Conservation (phyloP, 1,140 invertebrate genomes). For the Formica exsecta region DNA sequence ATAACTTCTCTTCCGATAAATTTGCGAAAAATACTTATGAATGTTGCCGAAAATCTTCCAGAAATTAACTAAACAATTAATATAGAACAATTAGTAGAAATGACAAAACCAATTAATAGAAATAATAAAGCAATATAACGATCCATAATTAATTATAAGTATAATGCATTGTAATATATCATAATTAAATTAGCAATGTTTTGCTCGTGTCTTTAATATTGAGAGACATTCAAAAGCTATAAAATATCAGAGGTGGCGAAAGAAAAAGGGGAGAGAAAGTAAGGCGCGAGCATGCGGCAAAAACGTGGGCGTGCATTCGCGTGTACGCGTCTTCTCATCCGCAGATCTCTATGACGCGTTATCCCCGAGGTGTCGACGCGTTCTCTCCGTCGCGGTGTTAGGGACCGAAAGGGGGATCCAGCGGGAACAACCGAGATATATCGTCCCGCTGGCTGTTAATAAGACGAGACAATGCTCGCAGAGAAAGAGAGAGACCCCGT, state of each 20-base stretch:
- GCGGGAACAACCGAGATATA: slow-evolving; percentile 79
- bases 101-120: neutral
- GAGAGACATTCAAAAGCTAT: neutral
- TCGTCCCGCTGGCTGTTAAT: slow-evolving; percentile 82
- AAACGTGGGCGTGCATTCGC: slow-evolving; percentile 65
- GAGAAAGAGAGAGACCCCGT: slow-evolving; percentile 16
- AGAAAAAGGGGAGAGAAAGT: neutral
- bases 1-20: too few species aligned
- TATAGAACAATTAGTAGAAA: too few species aligned
- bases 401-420: slow-evolving; percentile 59
- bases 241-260: neutral
- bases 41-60: too few species aligned
- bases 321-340: slow-evolving; percentile 56
- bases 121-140: neutral
- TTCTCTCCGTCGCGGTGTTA: slow-evolving; percentile 11
- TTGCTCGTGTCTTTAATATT: neutral
- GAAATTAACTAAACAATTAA: too few species aligned
- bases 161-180: neutral
- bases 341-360: slow-evolving; percentile 72
- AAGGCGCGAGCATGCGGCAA: slow-evolving; percentile 36
- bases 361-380: slow-evolving; percentile 74
- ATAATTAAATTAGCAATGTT: slow-evolving; percentile 11
- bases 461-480: slow-evolving; percentile 83
- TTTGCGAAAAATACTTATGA: too few species aligned
- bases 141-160: neutral